Percentiles rank a stretch among this genome's conserved stretches.
Conservation (phyloP, 2,888 invertebrate genomes). For the Caenorhabditis panamensis region DNA sequence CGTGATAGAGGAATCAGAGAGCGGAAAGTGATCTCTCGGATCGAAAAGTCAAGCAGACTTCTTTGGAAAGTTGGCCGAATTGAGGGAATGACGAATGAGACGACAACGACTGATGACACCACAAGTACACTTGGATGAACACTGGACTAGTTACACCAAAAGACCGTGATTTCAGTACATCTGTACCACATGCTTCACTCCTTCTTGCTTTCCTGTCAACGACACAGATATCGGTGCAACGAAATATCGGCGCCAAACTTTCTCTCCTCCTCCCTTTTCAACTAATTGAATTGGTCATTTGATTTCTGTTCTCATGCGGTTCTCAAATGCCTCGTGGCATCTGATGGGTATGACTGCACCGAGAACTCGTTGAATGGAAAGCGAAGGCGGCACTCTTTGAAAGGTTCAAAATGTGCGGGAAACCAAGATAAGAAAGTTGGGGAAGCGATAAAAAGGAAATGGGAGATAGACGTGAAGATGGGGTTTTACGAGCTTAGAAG, state of each 20-base stretch:
- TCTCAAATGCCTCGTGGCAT: not conserved
- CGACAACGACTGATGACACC: constrained; percentile 2
- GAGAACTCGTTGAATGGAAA: constrained; percentile 8
- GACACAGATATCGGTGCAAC: not conserved
- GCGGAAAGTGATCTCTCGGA: constrained; percentile 47
- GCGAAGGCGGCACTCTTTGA: constrained; percentile 17
- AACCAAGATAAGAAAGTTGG: not conserved
- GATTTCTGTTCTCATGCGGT: constrained; percentile 3
- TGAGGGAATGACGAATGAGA: constrained; percentile 5
- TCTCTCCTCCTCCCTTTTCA: not conserved
- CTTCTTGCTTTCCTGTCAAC: not conserved
- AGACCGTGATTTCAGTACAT: not conserved
- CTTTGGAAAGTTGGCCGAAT: constrained; percentile 18
- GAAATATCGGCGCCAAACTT: constrained; percentile 5
- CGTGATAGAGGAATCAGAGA: constrained; percentile 30
- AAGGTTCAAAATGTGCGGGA: constrained; percentile 32
- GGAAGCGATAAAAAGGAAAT: constrained; percentile 1
- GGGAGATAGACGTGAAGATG: not conserved
- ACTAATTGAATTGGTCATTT: constrained; percentile 29
- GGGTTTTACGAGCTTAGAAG: constrained; percentile 2
- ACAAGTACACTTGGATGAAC: constrained; percentile 2
- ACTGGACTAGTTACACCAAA: no score
- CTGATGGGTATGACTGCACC: constrained; percentile 3
- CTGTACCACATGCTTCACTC: not conserved
- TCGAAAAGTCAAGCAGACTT: constrained; percentile 4